Conservation (phyloP, 2,888 invertebrate species). For the Thymelicus lineola region DNA sequence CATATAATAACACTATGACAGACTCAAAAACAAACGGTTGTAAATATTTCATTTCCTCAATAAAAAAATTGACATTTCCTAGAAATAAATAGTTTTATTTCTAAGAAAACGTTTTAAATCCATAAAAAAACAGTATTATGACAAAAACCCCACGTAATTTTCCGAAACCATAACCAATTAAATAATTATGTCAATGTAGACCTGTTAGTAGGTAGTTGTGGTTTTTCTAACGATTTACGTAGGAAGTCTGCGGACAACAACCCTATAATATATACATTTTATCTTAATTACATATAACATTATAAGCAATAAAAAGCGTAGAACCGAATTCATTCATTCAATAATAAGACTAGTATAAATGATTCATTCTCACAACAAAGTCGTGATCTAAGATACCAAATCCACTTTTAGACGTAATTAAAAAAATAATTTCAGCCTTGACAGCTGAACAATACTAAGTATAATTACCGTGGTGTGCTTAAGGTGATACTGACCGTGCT, state of each 20-base stretch:
- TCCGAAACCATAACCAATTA: background rate
- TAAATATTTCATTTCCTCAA: background rate
- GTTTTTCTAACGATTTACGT: slow-evolving; percentile 1
- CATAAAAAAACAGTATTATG: background rate
- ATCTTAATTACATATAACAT: background rate
- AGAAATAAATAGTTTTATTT: background rate
- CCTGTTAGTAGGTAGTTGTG: background rate
- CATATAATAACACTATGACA: too few relatives aligned
- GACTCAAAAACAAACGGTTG: background rate
- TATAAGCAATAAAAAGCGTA: background rate
- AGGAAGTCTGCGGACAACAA: background rate
- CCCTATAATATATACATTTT: background rate
- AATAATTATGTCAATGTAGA: background rate
- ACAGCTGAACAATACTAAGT: slow-evolving; percentile 40
- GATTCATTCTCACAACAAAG: background rate
- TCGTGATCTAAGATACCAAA: slow-evolving; percentile 9
- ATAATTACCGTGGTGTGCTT: slow-evolving; percentile 37
- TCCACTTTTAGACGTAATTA: slow-evolving; percentile 12
- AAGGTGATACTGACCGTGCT: slow-evolving; percentile 41
- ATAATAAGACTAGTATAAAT: background rate
- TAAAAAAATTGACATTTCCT: background rate
- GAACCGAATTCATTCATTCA: slow-evolving; percentile 1
- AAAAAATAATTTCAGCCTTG: slow-evolving; percentile 39
- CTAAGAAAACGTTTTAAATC: background rate
- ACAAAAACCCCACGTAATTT: slow-evolving; percentile 2